Base-by-base conservation (phyloP, 2,888 invertebrate genomes). In the Cyclophora punctaria region DNA sequence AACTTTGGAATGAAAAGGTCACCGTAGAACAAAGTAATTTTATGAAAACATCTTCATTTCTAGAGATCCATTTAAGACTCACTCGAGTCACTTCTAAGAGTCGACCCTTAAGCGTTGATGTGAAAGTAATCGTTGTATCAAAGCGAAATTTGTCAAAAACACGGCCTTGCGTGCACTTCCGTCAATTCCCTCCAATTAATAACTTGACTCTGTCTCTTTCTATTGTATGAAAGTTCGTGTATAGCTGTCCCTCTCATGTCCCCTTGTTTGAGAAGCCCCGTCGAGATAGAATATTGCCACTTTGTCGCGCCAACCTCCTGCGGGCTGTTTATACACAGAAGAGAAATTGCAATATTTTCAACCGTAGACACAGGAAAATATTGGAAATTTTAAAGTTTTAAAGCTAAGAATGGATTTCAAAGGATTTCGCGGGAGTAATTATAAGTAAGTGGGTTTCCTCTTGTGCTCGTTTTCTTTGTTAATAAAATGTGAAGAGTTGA, bases 101-200 rank as follows among this genome's bases (percentile, higher is more conserved):
- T 52, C 76, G 76, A 75, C 80, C 80, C 81, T 69, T 67, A 78
- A 78, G 79, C 80, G 80, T 80, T 70, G 83, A 83, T 82, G 81
- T 81, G 84, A 80, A 84, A 84, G 80, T 85, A 88, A 88, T 87
- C 84, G 81, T 70, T 76, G 83, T 86, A 87, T 88, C 86, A 87
- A 88, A 87, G 85, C 75, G 72, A 80, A 87, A 87, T 87, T 88
- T 88, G 88, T 88, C 87, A 87, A 87, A 88, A 87, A 86, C 87
- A 87, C 78, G 80, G 75, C 76, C 76, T 73, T 66, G 71, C 74
- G 75, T 81, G 81, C 81, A 83, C 81, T 83, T 83, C 82, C 83
- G 84, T 86, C 88, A 87, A 88, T 88, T 86, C 84, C 71, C 74
- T 82, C 83, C 86, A 87, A 88, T 88, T 88, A 88, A 88, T 87